phyloP scores from a whole-genome alignment of 2,113 vertebrate genomes.

The Cynoglossus semilaevis region DNA sequence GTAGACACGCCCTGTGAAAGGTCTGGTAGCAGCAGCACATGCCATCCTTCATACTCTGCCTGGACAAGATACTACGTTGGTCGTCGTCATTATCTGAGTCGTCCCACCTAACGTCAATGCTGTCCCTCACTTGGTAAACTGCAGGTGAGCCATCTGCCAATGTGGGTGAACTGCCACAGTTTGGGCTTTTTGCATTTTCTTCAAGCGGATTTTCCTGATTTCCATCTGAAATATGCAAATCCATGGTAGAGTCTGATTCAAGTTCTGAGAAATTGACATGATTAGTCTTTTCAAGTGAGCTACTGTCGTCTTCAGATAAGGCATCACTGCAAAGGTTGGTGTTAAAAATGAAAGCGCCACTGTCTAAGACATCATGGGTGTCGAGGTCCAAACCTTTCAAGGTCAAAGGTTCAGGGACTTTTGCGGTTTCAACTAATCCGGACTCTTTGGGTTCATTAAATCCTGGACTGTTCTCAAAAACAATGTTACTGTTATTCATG shows the following conservation, averaged over 20 bases:
- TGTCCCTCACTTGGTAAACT: constrained; percentile 33
- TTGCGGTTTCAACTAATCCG: constrained; percentile 42
- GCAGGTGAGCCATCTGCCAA: background rate
- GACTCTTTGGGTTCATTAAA: constrained; percentile 24
- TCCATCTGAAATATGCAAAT: background rate
- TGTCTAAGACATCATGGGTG: too few species aligned
- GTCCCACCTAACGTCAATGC: constrained; percentile 15
- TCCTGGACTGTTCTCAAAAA: background rate
- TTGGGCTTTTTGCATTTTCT: background rate
- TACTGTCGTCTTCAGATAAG: background rate
- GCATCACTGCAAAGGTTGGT: background rate
- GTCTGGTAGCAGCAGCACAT: constrained; percentile 67
- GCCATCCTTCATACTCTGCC: constrained; percentile 41
- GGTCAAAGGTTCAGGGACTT: constrained; percentile 24
- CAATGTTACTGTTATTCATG: background rate
- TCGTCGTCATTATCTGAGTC: constrained; percentile 12
- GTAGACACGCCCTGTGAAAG: constrained; percentile 52
- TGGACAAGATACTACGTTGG: constrained; percentile 32
- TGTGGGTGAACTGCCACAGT: background rate
- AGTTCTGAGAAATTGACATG: background rate
- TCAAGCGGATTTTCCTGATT: background rate
- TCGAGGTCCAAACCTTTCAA: too few species aligned
- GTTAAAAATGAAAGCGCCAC: too few species aligned
- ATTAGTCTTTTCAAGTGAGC: too few species aligned
- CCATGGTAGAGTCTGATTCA: background rate